Percentiles rank a stretch among this genome's conserved stretches.
Conservation (phyloP, 2,797 vertebrate species). For the Pangasius krempfi region DNA sequence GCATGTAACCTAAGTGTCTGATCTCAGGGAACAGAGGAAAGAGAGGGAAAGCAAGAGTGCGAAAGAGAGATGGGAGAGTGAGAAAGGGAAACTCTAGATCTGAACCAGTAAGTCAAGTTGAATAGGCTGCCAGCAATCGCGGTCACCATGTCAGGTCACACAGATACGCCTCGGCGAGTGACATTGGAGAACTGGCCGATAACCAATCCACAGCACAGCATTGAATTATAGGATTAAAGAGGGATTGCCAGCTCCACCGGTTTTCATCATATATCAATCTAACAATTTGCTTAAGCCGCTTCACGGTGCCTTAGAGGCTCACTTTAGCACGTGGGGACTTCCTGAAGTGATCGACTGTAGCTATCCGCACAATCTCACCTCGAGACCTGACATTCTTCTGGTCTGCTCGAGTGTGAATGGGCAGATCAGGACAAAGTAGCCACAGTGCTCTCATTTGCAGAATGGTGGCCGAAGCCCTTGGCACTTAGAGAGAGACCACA, state of each 20-base stretch:
- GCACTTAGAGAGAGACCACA: slow-evolving; percentile 45
- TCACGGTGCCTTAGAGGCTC: slow-evolving; percentile 53
- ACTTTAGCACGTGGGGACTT: slow-evolving; percentile 58
- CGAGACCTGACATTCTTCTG: slow-evolving; percentile 59
- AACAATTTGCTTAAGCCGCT: slow-evolving; percentile 56
- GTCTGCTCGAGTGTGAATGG: slow-evolving; percentile 58
- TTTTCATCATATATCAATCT: slow-evolving; percentile 62
- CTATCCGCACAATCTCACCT: slow-evolving; percentile 62
- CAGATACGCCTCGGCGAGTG: slow-evolving; percentile 57
- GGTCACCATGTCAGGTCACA: slow-evolving; percentile 63
- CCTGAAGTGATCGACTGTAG: slow-evolving; percentile 58
- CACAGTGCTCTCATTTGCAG: slow-evolving; percentile 48
- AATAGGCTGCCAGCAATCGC: slow-evolving; percentile 60
- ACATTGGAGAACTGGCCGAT: slow-evolving; percentile 57
- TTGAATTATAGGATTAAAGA: slow-evolving; percentile 61
- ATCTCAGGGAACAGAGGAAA: slow-evolving; percentile 50
- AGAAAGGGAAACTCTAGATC: slow-evolving; percentile 59
- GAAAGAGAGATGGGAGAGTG: slow-evolving; percentile 48
- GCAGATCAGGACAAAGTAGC: slow-evolving; percentile 57
- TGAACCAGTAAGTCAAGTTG: slow-evolving; percentile 58
- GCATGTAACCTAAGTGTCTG: slow-evolving; percentile 58
- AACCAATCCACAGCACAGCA: slow-evolving; percentile 54
- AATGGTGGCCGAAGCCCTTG: slow-evolving; percentile 42
- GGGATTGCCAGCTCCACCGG: slow-evolving; percentile 49
- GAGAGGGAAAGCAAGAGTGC: slow-evolving; percentile 50